Percentiles rank a stretch among this genome's conserved stretches.
Conservation (phyloP, 2,113 vertebrate genomes). For the Muscicapa adusta region DNA sequence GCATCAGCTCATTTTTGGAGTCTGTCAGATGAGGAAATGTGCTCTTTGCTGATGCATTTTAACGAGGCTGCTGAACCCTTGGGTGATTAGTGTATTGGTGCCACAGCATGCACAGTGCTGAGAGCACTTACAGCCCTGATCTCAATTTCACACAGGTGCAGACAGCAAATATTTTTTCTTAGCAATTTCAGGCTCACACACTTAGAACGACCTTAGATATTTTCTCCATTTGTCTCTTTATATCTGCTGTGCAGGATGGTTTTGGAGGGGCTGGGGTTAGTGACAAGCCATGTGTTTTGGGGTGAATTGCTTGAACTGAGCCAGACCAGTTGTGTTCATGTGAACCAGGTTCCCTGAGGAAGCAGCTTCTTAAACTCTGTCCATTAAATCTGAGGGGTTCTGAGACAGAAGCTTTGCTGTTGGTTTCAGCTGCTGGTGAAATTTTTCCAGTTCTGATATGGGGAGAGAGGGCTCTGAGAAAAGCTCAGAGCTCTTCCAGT, state of each 20-base stretch:
- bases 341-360: background rate
- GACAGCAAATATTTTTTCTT: conserved; percentile 29
- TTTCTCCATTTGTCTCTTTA: background rate
- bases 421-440: background rate
- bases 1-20: background rate
- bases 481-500: background rate
- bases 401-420: background rate
- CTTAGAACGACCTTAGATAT: background rate
- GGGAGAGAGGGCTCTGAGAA: background rate
- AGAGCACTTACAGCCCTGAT: background rate
- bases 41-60: background rate
- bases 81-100: background rate
- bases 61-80: background rate
- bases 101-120: background rate
- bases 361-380: background rate
- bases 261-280: background rate
- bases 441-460: accelerated
- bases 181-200: background rate
- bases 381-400: background rate
- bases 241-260: accelerated
- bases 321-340: background rate
- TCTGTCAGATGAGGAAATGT: background rate
- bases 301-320: background rate
- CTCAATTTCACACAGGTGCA: conserved; percentile 33
- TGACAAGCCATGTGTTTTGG: background rate